Conservation (phyloP, 2,113 vertebrate genomes). For the Callionymus lyra region DNA sequence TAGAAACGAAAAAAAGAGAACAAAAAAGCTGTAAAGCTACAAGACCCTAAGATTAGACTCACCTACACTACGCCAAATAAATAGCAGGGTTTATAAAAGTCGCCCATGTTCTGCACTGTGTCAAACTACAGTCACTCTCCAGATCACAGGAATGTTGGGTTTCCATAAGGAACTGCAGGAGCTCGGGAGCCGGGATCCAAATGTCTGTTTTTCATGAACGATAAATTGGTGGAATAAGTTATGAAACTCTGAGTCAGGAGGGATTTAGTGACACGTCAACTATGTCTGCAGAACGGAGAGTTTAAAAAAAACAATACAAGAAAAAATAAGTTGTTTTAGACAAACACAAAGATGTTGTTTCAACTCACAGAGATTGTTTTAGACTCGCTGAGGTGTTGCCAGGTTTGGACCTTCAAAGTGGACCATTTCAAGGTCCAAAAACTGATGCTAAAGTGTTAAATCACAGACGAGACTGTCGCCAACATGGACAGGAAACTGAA, state of each 20-base stretch:
- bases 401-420: no score
- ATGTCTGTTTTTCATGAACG: conserved; percentile 8
- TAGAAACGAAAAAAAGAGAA: conserved; percentile 22
- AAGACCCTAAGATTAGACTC: conserved; percentile 5
- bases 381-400: no score
- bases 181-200: background rate
- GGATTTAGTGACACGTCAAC: conserved; percentile 9
- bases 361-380: background rate
- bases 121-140: conserved; percentile 4
- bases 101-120: no score
- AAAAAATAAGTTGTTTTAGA: no score
- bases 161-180: conserved; percentile 13
- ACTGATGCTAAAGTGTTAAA: no score
- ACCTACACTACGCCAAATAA: background rate
- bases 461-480: no score
- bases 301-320: no score
- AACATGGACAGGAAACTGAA: no score
- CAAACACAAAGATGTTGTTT: no score
- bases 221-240: conserved; percentile 17
- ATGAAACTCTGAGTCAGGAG: conserved; percentile 14
- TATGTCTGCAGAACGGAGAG: conserved; percentile 1
- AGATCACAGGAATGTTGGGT: conserved; percentile 15
- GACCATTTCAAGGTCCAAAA: no score
- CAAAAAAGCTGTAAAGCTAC: conserved; percentile 6
- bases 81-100: no score